Evolutionary conservation across 2,113 vertebrate species (phyloP).

Genomic region (Rousettus leschenaultii): DNA sequence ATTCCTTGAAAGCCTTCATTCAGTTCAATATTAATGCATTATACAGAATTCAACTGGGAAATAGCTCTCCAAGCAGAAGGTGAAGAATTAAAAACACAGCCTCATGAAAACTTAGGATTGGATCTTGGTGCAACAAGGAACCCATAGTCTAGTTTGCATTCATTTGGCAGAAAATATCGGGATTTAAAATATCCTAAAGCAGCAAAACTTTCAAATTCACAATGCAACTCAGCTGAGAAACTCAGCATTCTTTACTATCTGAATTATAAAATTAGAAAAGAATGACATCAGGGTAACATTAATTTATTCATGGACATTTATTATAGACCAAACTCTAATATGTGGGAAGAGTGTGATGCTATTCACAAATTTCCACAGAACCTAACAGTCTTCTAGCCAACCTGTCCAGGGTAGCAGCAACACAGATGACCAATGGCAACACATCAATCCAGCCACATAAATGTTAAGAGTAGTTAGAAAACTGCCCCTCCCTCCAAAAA

Average conservation of each 20-base stretch:
- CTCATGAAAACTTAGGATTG: conserved; percentile 1
- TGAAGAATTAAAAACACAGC: not conserved
- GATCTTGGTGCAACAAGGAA: not conserved
- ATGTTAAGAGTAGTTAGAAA: not conserved
- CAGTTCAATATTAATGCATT: not conserved
- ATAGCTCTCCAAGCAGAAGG: not conserved
- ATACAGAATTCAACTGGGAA: not conserved
- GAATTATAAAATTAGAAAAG: conserved; percentile 21
- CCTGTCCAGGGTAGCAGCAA: not conserved
- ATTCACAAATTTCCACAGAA: not conserved
- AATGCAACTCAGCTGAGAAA: not conserved
- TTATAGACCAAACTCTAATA: not conserved
- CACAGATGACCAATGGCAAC: not conserved
- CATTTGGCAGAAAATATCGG: not conserved
- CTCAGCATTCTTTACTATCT: not conserved
- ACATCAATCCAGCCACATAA: not conserved
- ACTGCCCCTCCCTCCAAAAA: not conserved
- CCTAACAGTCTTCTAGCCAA: not conserved
- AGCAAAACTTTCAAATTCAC: conserved; percentile 29
- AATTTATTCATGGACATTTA: not conserved
- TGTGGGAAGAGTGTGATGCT: not conserved
- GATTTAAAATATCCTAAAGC: not conserved
- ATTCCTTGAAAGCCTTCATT: conserved; percentile 38
- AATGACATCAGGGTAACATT: not conserved
- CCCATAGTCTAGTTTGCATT: not conserved